Base-by-base conservation (phyloP, 2,888 invertebrate species). In the Agrenia bidenticulata region DNA sequence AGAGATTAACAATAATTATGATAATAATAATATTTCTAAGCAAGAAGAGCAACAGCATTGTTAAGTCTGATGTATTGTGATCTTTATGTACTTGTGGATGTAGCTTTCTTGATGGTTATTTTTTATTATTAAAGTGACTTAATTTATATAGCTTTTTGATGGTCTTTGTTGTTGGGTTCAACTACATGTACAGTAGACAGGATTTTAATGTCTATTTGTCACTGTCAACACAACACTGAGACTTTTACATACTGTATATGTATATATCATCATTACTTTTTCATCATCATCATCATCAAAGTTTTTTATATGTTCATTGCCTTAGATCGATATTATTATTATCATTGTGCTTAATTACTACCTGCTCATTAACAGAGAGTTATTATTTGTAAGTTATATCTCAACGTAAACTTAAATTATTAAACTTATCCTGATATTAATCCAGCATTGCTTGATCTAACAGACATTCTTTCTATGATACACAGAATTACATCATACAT, bases 271-370 rank as follows among this genome's bases (percentile, higher is more conserved):
- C 58, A 45, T 45, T 45, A n/a, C 15, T 45, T 62, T 63, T 62
- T 66, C 66, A 66, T 66, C 67, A 68, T 68, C 67, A 64, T 68
- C 64, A 61, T 68, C 60, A 56, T 63, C 57, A 45, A 19, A 58
- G 41, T 49, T 54, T 61, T 61, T 50, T 50, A 50, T 61, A 61
- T 61, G 45, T 62, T 19, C 39, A 53, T 55, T 63, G 57, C 60
- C 17, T 61, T 56, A 62, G 55, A 62, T 54, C 42, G 21, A 27
- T 64, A 64, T 41, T 54, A 54, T 54, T 58, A 58, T 63, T 58
- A 58, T 64, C 32, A 53, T 54, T 49, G 24, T 64, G 58, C 39
- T 61, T 49, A 59, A 53, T 61, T 53, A 58, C 58, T 58, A 58
- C 58, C 58, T 58, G 58, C 58, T 58, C 58, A 23, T 42, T 49